phyloP scores from a whole-genome alignment of 2,797 vertebrate genomes.

The Nothura maculosa region DNA sequence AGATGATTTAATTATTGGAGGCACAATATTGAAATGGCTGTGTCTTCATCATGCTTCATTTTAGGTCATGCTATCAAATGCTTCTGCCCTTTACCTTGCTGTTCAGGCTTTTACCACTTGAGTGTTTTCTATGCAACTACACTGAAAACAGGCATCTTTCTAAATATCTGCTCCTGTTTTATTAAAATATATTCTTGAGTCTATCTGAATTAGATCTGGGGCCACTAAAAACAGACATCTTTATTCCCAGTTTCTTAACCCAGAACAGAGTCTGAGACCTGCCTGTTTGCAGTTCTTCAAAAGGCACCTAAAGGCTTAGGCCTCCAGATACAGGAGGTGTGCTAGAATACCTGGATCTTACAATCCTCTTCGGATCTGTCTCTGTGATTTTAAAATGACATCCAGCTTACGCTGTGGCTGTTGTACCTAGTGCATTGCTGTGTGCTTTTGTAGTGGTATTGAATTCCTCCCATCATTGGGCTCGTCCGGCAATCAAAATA shows the following conservation, averaged over 20 bases:
- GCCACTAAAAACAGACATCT: background rate
- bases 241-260: background rate
- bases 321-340: background rate
- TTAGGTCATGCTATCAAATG: background rate
- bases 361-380: background rate
- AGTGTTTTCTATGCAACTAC: background rate
- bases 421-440: background rate
- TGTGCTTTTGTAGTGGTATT: background rate
- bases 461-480: background rate
- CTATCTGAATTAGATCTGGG: background rate
- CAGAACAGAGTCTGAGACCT: background rate
- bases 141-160: background rate
- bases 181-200: background rate
- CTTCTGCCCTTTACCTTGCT: background rate
- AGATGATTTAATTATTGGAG: background rate
- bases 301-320: background rate
- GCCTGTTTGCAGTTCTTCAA: background rate
- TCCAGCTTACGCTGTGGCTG: background rate
- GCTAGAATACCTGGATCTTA: background rate
- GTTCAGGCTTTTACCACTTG: background rate
- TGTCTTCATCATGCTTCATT: background rate
- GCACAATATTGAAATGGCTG: background rate
- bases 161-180: background rate
- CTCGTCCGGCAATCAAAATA: background rate
- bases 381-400: background rate